Percentiles rank a stretch among this genome's conserved stretches.
These are phyloP conservation scores for Siphamia tubifer DNA, from an alignment of 2,113 vertebrate genomes.

Conservation along the genomic window DNA sequence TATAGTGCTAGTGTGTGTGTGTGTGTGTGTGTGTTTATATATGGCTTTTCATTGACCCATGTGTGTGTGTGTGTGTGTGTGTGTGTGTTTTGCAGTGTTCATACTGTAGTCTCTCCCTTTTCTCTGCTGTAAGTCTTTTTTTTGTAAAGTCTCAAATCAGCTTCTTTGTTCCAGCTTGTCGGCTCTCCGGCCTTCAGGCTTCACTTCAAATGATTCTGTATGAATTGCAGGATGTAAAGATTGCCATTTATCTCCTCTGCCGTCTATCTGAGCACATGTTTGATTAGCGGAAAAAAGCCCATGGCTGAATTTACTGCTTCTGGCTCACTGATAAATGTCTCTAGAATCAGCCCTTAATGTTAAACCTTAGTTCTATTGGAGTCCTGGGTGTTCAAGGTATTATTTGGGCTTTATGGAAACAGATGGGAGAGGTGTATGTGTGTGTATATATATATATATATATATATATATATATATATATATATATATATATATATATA, in stretches of 20 bases:
- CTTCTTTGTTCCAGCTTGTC: slow-evolving; percentile 14
- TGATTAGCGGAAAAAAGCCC: slow-evolving; percentile 20
- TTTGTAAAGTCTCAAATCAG: slow-evolving; percentile 22
- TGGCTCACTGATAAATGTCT: slow-evolving; percentile 27
- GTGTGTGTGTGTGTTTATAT: slow-evolving; percentile 3
- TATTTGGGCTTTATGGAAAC: not conserved
- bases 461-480: too few species aligned
- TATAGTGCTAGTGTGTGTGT: not conserved
- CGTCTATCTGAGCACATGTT: slow-evolving; percentile 24
- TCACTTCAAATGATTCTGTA: slow-evolving; percentile 22
- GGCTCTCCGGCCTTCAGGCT: slow-evolving; percentile 30
- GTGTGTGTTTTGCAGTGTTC: slow-evolving; percentile 7
- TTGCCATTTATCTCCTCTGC: slow-evolving; percentile 23
- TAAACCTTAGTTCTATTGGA: slow-evolving; percentile 12
- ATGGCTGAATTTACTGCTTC: slow-evolving; percentile 32
- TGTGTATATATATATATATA: too few species aligned
- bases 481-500: too few species aligned
- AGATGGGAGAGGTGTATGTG: not conserved
- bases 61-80: too few species aligned
- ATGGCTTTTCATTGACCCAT: not conserved
- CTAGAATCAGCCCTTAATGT: slow-evolving; percentile 17
- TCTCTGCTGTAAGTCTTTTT: not conserved
- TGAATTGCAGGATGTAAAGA: slow-evolving; percentile 41
- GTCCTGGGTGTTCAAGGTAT: slow-evolving; percentile 2
- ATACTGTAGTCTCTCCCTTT: not conserved